Percentiles rank a stretch among this genome's conserved stretches.
These are phyloP conservation scores for Neoascia interrupta DNA, from an alignment of 2,888 invertebrate species.

Conservation along the genomic window DNA sequence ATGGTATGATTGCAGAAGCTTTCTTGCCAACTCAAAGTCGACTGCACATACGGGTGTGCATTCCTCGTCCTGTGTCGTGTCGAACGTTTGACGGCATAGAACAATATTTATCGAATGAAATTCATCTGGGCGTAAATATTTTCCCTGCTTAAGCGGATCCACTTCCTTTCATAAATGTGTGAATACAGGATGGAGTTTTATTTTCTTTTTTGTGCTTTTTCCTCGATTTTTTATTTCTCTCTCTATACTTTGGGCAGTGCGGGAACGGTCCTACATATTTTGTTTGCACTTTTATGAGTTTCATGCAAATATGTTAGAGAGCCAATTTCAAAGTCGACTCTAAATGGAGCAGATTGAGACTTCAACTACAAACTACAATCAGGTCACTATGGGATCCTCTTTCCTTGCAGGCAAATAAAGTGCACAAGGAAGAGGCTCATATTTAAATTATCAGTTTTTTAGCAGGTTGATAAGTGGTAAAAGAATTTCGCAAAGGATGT, in stretches of 20 bases:
- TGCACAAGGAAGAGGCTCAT: background rate
- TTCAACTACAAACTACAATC: constrained; percentile 28
- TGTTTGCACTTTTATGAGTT: constrained; percentile 54
- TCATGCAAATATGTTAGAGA: constrained; percentile 53
- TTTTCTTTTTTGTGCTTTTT: background rate
- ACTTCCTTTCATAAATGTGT: constrained; percentile 49
- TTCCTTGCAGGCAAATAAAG: constrained; percentile 57
- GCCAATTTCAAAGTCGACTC: constrained; percentile 38
- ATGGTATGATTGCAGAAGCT: background rate
- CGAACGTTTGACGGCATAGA: constrained; percentile 64
- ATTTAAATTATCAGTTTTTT: too few species aligned
- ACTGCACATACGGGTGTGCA: constrained; percentile 41
- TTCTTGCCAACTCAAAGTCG: constrained; percentile 24
- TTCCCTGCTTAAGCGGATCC: constrained; percentile 56
- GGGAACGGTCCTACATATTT: constrained; percentile 2
- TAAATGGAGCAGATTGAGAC: constrained; percentile 27
- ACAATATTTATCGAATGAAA: constrained; percentile 67
- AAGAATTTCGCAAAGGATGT: too few species aligned
- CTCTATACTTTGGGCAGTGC: background rate
- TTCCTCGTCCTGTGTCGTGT: constrained; percentile 36
- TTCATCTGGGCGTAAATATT: constrained; percentile 65
- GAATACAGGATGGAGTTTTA: constrained; percentile 33
- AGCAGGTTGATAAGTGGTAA: too few species aligned
- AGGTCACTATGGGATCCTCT: constrained; percentile 51
- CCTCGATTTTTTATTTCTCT: background rate